A percentile compares a stretch with the other conserved stretches of the same genome.
These are phyloP conservation scores for Tarsius wallacei DNA, from an alignment of 2,797 vertebrate genomes.

Conservation along the genomic window DNA sequence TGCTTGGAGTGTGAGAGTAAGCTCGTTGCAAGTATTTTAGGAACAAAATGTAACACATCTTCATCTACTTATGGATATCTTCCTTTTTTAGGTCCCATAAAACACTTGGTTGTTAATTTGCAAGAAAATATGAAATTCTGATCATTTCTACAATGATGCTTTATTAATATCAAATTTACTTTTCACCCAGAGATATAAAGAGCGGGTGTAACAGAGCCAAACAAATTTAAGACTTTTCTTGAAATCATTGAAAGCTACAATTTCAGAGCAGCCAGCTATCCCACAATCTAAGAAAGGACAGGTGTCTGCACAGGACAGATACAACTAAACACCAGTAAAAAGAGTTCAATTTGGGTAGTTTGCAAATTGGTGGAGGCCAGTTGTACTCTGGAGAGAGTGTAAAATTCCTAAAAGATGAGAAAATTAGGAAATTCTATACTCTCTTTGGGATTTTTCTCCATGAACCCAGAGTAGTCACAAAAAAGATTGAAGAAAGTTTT, in stretches of 20 bases:
- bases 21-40: constrained; percentile 83
- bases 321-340: background rate
- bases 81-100: constrained; percentile 79
- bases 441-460: background rate
- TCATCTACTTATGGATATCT: constrained; percentile 80
- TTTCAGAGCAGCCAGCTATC: constrained; percentile 39
- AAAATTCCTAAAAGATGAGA: background rate
- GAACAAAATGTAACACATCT: constrained; percentile 86
- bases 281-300: constrained; percentile 50
- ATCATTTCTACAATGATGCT: constrained; percentile 74
- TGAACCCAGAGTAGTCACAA: background rate
- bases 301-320: background rate
- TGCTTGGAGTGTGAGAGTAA: constrained; percentile 76
- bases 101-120: constrained; percentile 82
- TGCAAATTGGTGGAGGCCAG: background rate
- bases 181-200: constrained; percentile 60
- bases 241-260: constrained; percentile 63
- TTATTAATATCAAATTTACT: constrained; percentile 81
- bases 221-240: constrained; percentile 66
- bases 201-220: constrained; percentile 56
- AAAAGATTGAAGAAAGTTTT: background rate
- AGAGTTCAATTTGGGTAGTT: background rate
- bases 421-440: background rate
- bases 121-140: constrained; percentile 79
- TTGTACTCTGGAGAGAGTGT: background rate